A percentile compares a stretch with the other conserved stretches of the same genome.
These are phyloP conservation scores for Megaleporinus macrocephalus DNA, from an alignment of 2,113 vertebrate genomes.

Conservation along the genomic window DNA sequence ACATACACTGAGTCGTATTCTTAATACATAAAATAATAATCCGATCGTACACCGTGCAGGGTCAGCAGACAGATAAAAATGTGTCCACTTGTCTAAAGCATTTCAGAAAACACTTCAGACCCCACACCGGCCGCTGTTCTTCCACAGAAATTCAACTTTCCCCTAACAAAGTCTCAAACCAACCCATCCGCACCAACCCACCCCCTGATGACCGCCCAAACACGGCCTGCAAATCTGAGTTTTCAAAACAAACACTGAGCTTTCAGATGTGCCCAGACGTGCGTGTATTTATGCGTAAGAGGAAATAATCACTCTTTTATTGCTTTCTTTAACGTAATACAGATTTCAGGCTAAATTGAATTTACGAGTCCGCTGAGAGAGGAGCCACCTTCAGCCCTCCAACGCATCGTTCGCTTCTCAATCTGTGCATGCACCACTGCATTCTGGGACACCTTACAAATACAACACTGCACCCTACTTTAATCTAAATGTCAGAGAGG, in stretches of 20 bases:
- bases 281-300: slow-evolving; percentile 68
- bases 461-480: not conserved
- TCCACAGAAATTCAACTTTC: not conserved
- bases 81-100: slow-evolving; percentile 25
- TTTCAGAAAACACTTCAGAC: slow-evolving; percentile 47
- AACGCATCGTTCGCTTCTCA: not conserved
- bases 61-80: slow-evolving; percentile 23
- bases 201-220: slow-evolving; percentile 56
- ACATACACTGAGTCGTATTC: too few species aligned
- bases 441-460: slow-evolving; percentile 48
- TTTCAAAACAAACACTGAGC: slow-evolving; percentile 70
- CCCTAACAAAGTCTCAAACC: slow-evolving; percentile 62
- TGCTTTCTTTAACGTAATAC: slow-evolving; percentile 70
- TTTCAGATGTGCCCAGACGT: slow-evolving; percentile 59
- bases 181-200: slow-evolving; percentile 57
- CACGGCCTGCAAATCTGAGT: slow-evolving; percentile 47
- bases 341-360: slow-evolving; percentile 70
- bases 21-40: too few species aligned
- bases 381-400: not conserved
- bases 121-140: slow-evolving; percentile 35
- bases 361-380: slow-evolving; percentile 63
- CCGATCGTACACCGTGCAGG: slow-evolving; percentile 18
- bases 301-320: slow-evolving; percentile 70
- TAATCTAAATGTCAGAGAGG: slow-evolving; percentile 3
- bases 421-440: slow-evolving; percentile 13